phyloP scores from a whole-genome alignment of 2,888 invertebrate species.

The Drosophila monieri region DNA sequence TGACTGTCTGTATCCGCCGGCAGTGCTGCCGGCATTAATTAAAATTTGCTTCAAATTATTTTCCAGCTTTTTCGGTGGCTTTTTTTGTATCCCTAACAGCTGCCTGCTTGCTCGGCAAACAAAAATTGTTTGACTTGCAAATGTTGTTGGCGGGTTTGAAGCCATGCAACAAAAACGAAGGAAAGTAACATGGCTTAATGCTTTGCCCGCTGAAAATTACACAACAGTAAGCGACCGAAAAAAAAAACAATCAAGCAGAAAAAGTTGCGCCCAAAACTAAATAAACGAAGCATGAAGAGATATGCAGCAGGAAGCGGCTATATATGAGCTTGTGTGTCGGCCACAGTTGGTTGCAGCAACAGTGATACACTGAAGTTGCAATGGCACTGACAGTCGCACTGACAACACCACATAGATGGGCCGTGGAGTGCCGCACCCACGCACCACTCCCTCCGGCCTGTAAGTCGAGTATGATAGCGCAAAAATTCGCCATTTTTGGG shows the following conservation, averaged over 20 bases:
- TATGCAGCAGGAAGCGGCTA: constrained; percentile 61
- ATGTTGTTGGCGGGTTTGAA: constrained; percentile 41
- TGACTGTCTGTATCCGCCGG: constrained; percentile 21
- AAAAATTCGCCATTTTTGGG: constrained; percentile 9
- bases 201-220: constrained; percentile 10
- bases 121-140: constrained; percentile 59
- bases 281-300: constrained; percentile 76
- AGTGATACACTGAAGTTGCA: constrained; percentile 30
- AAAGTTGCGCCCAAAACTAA: constrained; percentile 65
- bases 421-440: constrained; percentile 10
- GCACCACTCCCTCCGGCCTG: constrained; percentile 23
- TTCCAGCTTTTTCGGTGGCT: constrained; percentile 30
- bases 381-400: constrained; percentile 41
- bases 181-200: background rate
- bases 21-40: constrained; percentile 63
- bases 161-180: constrained; percentile 11
- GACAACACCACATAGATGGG: constrained; percentile 35
- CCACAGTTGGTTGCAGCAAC: constrained; percentile 44
- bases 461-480: constrained; percentile 61
- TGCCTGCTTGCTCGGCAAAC: constrained; percentile 67
- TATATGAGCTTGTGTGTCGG: constrained; percentile 13
- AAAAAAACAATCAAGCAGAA: constrained; percentile 33
- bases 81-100: constrained; percentile 22
- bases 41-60: constrained; percentile 75
- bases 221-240: constrained; percentile 24